Evolutionary conservation across 2,888 invertebrate species (phyloP).

Genomic region (Beris chalybata): DNA sequence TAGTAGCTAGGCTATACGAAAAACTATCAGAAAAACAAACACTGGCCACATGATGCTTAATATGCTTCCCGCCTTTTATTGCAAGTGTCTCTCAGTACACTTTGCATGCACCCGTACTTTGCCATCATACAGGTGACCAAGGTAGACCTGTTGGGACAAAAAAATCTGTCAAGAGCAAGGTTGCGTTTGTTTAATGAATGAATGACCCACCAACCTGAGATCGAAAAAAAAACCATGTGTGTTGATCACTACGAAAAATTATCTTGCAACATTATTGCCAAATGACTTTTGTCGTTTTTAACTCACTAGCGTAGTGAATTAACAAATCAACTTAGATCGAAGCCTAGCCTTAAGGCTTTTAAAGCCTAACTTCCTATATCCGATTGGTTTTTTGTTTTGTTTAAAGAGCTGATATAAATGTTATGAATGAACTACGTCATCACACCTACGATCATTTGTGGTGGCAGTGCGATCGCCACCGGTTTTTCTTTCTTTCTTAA

Average conservation of each 20-base stretch:
- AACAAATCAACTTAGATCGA: slow-evolving; percentile 1
- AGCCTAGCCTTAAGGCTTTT: neutral
- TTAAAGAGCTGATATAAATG: neutral
- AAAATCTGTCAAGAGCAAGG: slow-evolving; percentile 13
- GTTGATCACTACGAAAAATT: too few species aligned
- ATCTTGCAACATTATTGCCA: neutral
- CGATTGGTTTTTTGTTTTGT: too few species aligned
- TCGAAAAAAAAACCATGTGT: too few species aligned
- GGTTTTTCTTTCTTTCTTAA: too few species aligned
- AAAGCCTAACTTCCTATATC: too few species aligned
- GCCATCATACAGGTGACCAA: neutral
- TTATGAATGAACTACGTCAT: slow-evolving; percentile 15
- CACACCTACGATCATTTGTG: slow-evolving; percentile 2
- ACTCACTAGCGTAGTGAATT: neutral
- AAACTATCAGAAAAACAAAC: too few species aligned
- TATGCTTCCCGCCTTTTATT: too few species aligned
- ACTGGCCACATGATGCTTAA: too few species aligned
- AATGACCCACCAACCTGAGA: neutral
- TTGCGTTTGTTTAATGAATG: slow-evolving; percentile 6
- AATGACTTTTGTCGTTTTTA: neutral
- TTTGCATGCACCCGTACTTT: too few species aligned
- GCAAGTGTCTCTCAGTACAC: too few species aligned
- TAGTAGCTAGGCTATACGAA: too few species aligned
- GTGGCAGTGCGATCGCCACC: too few species aligned
- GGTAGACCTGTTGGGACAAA: neutral